These are phyloP conservation scores for Rhagologus leucostigma DNA, from an alignment of 2,113 vertebrate genomes.

Conservation along the genomic window DNA sequence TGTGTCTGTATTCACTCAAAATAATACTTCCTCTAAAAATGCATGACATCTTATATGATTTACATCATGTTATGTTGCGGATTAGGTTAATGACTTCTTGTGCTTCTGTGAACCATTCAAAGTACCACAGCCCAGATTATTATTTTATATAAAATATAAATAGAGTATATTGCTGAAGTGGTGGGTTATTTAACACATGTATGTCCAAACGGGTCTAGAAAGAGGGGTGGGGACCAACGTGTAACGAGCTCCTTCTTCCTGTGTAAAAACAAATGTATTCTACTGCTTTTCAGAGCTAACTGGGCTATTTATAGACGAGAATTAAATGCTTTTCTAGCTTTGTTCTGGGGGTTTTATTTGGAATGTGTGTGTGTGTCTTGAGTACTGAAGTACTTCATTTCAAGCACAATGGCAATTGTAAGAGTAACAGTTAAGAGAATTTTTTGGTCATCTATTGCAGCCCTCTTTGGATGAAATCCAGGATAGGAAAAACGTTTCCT, in stretches of 20 bases:
- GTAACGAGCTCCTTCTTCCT: not conserved
- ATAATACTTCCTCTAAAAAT: constrained; percentile 59
- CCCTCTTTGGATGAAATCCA: not conserved
- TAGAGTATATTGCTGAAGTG: not conserved
- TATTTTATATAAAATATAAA: constrained; percentile 45
- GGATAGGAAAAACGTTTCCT: not conserved
- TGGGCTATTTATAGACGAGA: not conserved
- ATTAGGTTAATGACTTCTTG: constrained; percentile 67
- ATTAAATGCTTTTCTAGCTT: not conserved
- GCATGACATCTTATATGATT: constrained; percentile 63
- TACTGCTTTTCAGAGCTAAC: not conserved
- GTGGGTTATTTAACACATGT: not conserved
- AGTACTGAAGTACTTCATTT: not conserved
- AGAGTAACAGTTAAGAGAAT: not conserved
- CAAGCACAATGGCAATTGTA: not conserved
- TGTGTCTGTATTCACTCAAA: constrained; percentile 61
- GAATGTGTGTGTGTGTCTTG: not conserved
- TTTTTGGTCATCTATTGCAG: not conserved
- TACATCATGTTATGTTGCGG: constrained; percentile 58
- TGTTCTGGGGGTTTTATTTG: not conserved
- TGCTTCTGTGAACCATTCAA: constrained; percentile 58
- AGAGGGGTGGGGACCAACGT: not conserved
- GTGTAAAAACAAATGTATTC: not conserved
- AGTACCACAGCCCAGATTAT: not conserved
- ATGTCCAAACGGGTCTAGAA: constrained; percentile 27